phyloP scores from a whole-genome alignment of 64 coral and sea anemone species.

The Astreopora myriophthalma region DNA sequence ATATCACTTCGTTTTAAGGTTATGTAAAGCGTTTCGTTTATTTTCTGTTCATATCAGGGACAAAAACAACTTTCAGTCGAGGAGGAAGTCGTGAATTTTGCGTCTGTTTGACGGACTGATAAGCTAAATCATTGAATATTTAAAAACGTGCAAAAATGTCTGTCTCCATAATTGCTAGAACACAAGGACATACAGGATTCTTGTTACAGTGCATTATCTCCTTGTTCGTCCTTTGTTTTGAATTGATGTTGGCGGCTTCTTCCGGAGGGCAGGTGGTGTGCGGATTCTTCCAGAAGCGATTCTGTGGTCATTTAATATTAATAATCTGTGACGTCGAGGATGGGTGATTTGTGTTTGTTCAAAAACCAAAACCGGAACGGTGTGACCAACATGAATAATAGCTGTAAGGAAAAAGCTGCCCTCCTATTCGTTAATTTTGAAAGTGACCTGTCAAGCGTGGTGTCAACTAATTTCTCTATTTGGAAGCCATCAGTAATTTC shows the following conservation, averaged over 20 bases:
- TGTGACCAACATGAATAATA: not conserved
- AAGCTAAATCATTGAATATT: not conserved
- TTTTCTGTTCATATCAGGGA: not conserved
- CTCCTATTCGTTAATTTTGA: not conserved
- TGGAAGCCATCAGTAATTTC: not conserved
- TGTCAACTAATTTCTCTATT: not conserved
- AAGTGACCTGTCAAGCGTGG: not conserved
- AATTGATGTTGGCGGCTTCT: not conserved
- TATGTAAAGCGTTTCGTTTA: not conserved
- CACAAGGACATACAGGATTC: not conserved
- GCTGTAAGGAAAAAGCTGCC: not conserved
- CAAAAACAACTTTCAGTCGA: not conserved
- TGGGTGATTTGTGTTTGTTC: constrained; percentile 1
- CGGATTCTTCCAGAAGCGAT: constrained; percentile 11
- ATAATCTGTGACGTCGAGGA: not conserved
- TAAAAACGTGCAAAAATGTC: not conserved
- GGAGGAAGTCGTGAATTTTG: not conserved
- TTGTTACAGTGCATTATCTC: not conserved
- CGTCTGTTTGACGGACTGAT: not conserved
- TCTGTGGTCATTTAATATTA: constrained; percentile 39
- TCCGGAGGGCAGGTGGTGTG: not conserved
- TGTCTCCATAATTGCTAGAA: not conserved
- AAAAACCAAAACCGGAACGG: not conserved
- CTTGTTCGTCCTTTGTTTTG: not conserved
- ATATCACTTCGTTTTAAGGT: not conserved